Conservation (phyloP, 2,888 invertebrate species). For the Sisyra terminalis region DNA sequence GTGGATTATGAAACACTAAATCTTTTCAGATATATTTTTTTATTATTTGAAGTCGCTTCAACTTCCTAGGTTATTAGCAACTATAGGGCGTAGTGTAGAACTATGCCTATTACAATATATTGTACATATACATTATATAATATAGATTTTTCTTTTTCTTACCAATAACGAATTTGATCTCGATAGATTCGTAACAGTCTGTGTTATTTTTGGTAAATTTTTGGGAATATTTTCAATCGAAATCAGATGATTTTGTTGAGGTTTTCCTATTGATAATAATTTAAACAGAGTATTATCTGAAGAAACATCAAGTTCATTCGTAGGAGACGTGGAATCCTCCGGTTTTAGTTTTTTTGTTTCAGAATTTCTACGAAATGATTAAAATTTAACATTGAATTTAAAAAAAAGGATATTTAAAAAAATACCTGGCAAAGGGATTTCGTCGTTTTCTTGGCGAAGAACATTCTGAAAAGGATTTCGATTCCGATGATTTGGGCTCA, state of each 20-base stretch:
- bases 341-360: conserved; percentile 15
- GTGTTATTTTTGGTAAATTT: background rate
- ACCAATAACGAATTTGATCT: background rate
- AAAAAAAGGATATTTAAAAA: too few relatives aligned
- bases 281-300: conserved; percentile 41
- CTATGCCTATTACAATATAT: too few relatives aligned
- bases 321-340: conserved; percentile 8
- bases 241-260: conserved; percentile 18
- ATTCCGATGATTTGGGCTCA: conserved; percentile 21
- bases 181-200: background rate
- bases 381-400: conserved; percentile 2
- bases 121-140: background rate
- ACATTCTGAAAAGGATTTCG: conserved; percentile 18
- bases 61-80: too few relatives aligned
- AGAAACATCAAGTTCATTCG: conserved; percentile 26
- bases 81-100: too few relatives aligned
- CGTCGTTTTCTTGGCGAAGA: conserved; percentile 43
- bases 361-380: conserved; percentile 15
- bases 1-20: too few relatives aligned
- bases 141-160: background rate
- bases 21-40: too few relatives aligned
- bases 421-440: conserved; percentile 63
- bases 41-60: too few relatives aligned
- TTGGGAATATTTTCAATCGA: background rate
- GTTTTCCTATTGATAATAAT: conserved; percentile 27